Conservation (phyloP, 2,888 invertebrate genomes). For the Gastrophysa polygoni region DNA sequence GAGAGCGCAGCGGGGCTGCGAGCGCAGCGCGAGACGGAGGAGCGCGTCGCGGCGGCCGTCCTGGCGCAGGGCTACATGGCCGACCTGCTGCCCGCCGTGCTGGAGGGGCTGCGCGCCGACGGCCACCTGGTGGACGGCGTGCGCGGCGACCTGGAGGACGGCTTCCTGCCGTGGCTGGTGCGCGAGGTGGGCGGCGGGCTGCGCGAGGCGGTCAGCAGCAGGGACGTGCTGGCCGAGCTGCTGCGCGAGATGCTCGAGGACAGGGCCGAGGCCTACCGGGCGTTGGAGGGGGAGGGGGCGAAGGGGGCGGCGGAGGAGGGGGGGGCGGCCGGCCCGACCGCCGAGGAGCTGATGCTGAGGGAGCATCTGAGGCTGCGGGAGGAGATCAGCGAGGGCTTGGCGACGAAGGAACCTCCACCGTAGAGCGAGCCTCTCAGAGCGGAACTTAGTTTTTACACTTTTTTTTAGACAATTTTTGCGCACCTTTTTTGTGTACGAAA, state of each 20-base stretch:
- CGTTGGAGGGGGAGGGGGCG: slow-evolving; percentile 48
- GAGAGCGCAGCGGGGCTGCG: slow-evolving; percentile 71
- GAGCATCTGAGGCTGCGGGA: slow-evolving; percentile 51
- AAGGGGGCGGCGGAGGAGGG: slow-evolving; percentile 47
- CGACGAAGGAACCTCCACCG: too few species aligned
- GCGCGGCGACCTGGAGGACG: slow-evolving; percentile 73
- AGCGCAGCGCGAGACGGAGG: slow-evolving; percentile 76
- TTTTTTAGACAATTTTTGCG: too few species aligned
- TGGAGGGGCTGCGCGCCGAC: slow-evolving; percentile 79
- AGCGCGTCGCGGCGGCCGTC: slow-evolving; percentile 76
- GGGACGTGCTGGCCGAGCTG: slow-evolving; percentile 82
- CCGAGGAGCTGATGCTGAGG: slow-evolving; percentile 47
- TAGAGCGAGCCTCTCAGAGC: too few species aligned
- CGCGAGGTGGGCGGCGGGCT: slow-evolving; percentile 81
- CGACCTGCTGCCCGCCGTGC: slow-evolving; percentile 82
- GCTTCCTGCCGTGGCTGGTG: slow-evolving; percentile 88
- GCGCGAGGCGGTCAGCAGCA: slow-evolving; percentile 79
- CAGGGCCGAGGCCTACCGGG: slow-evolving; percentile 68
- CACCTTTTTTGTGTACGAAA: neutral
- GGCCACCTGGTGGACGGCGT: slow-evolving; percentile 71
- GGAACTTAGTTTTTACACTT: too few species aligned
- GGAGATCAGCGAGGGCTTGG: slow-evolving; percentile 38
- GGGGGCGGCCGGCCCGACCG: slow-evolving; percentile 45
- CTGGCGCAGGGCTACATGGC: slow-evolving; percentile 87
- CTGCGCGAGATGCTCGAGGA: slow-evolving; percentile 79